Conservation (phyloP, 2,113 vertebrate genomes). For the Podocnemis expansa region DNA sequence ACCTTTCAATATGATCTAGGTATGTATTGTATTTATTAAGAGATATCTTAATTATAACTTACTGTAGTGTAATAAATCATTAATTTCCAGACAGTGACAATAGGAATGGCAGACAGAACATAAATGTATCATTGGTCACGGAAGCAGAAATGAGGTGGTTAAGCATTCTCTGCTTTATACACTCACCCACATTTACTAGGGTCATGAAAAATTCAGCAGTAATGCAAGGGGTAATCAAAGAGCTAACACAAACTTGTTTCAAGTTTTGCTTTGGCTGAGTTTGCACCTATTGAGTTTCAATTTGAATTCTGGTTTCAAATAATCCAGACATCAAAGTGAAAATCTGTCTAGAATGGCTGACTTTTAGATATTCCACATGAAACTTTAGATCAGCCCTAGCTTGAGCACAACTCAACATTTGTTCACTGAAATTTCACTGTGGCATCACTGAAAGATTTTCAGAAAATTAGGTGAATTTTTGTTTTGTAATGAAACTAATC, state of each 20-base stretch:
- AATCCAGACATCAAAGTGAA: neutral
- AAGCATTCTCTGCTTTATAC: neutral
- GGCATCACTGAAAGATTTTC: neutral
- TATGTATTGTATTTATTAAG: neutral
- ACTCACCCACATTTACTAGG: neutral
- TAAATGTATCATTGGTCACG: neutral
- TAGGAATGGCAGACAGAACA: neutral
- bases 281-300: neutral
- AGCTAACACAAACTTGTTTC: neutral
- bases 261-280: neutral
- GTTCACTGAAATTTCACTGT: neutral
- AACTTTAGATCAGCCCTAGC: neutral
- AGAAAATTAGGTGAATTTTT: neutral
- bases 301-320: neutral
- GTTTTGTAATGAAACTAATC: neutral
- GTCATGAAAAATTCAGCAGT: neutral
- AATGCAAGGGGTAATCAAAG: neutral
- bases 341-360: fast-evolving
- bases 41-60: neutral
- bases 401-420: neutral
- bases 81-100: neutral
- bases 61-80: neutral
- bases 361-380: neutral
- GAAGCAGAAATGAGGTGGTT: neutral
- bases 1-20: neutral